Conservation (phyloP, 2,113 vertebrate genomes). For the Protomyctophum bolini region DNA sequence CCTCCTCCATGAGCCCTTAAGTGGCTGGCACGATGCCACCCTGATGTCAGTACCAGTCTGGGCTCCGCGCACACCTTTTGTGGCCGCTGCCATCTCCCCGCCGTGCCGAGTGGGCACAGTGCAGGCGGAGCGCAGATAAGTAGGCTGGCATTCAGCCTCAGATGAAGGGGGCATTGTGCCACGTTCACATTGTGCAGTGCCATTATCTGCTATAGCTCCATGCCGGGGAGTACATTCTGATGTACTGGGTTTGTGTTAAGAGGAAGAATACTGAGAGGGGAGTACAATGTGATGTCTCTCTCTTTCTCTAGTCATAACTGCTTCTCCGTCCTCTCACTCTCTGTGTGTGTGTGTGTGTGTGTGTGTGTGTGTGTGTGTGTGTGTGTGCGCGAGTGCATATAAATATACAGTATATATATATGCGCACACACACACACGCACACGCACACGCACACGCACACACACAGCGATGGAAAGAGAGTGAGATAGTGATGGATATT, state of each 20-base stretch:
- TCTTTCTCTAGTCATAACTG: too few species aligned
- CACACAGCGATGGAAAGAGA: too few species aligned
- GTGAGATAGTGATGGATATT: too few species aligned
- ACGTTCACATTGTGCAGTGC: slow-evolving; percentile 23
- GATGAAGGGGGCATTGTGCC: slow-evolving; percentile 17
- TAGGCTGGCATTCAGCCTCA: slow-evolving; percentile 21
- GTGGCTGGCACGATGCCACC: slow-evolving; percentile 47
- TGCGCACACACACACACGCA: too few species aligned
- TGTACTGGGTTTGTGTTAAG: not conserved
- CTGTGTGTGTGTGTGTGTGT: slow-evolving; percentile 1
- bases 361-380: slow-evolving; percentile 5
- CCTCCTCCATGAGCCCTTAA: not conserved
- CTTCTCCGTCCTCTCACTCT: too few species aligned
- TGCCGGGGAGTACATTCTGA: too few species aligned
- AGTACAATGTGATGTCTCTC: too few species aligned
- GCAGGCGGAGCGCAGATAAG: slow-evolving; percentile 37
- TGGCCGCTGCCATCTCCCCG: slow-evolving; percentile 32
- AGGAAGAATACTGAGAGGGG: not conserved
- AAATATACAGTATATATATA: not conserved
- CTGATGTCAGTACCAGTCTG: slow-evolving; percentile 36
- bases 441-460: too few species aligned
- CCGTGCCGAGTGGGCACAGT: slow-evolving; percentile 20
- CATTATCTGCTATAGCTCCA: slow-evolving; percentile 8
- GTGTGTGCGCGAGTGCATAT: not conserved
- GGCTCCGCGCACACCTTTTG: slow-evolving; percentile 15